Evolutionary conservation across 2,113 vertebrate species (phyloP), one percentile per base, ranked within the genome.

Genomic region (Hippopotamus amphibius): DNA sequence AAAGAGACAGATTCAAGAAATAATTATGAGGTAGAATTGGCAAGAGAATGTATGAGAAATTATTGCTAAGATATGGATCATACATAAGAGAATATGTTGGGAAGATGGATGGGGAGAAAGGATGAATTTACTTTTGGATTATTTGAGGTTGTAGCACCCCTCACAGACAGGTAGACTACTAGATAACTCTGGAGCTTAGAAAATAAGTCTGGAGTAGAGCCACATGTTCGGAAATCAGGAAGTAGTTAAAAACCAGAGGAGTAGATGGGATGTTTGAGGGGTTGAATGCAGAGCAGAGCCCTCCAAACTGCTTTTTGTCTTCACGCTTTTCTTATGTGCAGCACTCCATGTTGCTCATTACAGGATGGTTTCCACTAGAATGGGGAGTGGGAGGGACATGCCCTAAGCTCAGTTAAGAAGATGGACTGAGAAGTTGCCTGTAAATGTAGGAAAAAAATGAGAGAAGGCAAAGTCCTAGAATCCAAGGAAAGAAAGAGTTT

Each of bases 1-100:
- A 94, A 92, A 92, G 33, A 50, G n/a, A 30, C 28, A 87, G 28
- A 86, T 79, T 94, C 41, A 96, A 71, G 63, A 83, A 71, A 80
- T 65, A 93, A 76, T 83, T 88, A 86, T 65, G 50, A 90, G 33
- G 22, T 69, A 84, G 59, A 95, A 76, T 93, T 93, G 93, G 53
- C 50, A 91, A 76, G 55, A 82, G 33, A 46, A n/a, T 91, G 21
- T 96, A 43, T 94, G 86, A 84, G 76, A 96, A 94, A 57, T 82
- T 80, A 83, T 87, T 93, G 26, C 57, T 87, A 72, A 89, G 69
- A 46, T 84, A 71, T 50, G 48, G 76, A 83, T 53, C 81, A 69
- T 50, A 50, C 15, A 68, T 79, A 95, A 84, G 88, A 93, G n/a
- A 94, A 33, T 43, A 65, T 85, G n/a, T 71, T 89, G 46, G 46